Evolutionary conservation across 2,113 vertebrate species (phyloP), one percentile per base, ranked within the genome.

Genomic region (Furnarius figulus): DNA sequence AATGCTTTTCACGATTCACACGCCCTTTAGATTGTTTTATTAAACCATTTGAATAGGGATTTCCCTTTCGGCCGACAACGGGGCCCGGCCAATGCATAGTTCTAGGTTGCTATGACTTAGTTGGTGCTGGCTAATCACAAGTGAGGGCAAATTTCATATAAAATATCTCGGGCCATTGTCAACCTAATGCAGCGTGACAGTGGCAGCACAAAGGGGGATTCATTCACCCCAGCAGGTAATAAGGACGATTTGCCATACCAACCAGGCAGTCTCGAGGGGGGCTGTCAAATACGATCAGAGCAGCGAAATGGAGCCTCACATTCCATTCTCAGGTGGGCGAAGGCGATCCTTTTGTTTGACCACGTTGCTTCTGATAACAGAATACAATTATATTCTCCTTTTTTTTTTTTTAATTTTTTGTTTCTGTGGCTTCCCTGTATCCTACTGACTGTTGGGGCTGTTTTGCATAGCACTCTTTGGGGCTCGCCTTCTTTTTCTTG

Each of bases 91-190:
- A 98, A 98, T 98, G 99, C 99, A 99, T 99, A 99, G 98, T 99
- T 99, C 98, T 99, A 98, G 99, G 99, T 99, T 99, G 99, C 99
- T 99, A 99, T 99, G 99, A 99, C 99, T 99, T 99, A 99, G 99
- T 98, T 98, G 98, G 98, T 98, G 98, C 98, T 98, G 98, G 98
- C 99, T 99, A 99, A 99, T 99, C 99, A 99, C 99, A 98, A 98
- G 98, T 98, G 96, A 98, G 99, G 98, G 98, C 98, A 99, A 99
- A 99, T 99, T 99, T 99, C 99, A 99, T 99, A 99, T 99, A 99
- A 99, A 99, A 99, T 99, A 99, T 99, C 98, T 98, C 76, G 85
- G 97, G 94, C 98, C 98, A 99, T 99, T 99, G 99, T 99, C 97
- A 97, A 85, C 89, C 97, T 99, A 99, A 99, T 98, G 92, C 98